Evolutionary conservation across 2,797 vertebrate species (phyloP), one percentile per base, ranked within the genome.

Genomic region (Darevskia nairensis): DNA sequence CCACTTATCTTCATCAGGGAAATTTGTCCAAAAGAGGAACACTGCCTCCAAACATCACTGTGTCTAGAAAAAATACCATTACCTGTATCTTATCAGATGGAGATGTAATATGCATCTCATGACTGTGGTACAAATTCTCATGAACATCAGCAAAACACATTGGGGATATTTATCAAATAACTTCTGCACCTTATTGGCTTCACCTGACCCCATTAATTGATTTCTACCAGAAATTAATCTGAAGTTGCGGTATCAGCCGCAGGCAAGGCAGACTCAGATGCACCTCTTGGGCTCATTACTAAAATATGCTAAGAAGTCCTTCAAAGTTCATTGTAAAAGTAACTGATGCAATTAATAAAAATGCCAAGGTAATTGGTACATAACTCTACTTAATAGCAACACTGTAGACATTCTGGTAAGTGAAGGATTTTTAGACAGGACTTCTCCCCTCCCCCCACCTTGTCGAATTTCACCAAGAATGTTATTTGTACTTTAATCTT

Each of bases 321-420:
- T 87, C 50, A 23, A 85, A 23, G 29, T 80, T 89, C 41, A 68
- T 35, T 72, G 32, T 80, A 80, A 90, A 87, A 83, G 61, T 79
- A 89, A 85, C 32, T 44, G 77, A 46, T 64, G 55, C 55, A 80
- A 46, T 80, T 80, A 80, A 86, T 80, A 72, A 86, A 80, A 80
- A 46, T 74, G 59, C 66, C 68, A 46, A 72, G 50, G 44, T 71
- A 86, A 86, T 80, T 32, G 46, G 35, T 44, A 80, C 85, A 72
- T 80, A 41, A 86, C 79, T 80, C 35, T 74, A 59, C 35, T 72
- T 80, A 27, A 78, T 9, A 61, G 32, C 76, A 80, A 32, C 68
- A 35, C 19, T 85, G 15, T 64, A 80, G 77, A n/a, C 29, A 82
- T 59, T 41, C 64, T n/a, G 61, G n/a, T 59, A 84, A 83, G 11